phyloP scores from a whole-genome alignment of 1,140 invertebrate species.

The Ganaspis sp. region DNA sequence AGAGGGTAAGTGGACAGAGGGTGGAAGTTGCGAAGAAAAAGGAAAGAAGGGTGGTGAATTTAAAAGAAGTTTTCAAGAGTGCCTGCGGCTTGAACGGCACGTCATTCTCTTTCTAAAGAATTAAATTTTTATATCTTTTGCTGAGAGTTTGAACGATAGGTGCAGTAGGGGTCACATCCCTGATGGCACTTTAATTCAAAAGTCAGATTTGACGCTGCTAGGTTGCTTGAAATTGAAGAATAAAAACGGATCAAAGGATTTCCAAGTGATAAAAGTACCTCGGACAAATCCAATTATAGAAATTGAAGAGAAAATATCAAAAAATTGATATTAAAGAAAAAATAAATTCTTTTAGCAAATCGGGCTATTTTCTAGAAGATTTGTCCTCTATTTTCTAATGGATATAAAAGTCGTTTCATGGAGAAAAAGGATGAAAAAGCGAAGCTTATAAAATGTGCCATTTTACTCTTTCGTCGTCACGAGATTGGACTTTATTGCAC shows the following conservation, averaged over 20 bases:
- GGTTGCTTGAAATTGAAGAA: background rate
- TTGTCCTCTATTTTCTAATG: background rate
- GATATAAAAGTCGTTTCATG: slow-evolving; percentile 8
- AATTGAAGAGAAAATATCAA: background rate
- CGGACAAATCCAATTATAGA: background rate
- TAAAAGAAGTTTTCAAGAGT: slow-evolving; percentile 60
- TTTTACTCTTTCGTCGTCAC: slow-evolving; percentile 14
- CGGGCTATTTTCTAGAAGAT: background rate
- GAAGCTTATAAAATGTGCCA: slow-evolving; percentile 28
- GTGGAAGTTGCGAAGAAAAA: slow-evolving; percentile 50
- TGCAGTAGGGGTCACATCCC: slow-evolving; percentile 48
- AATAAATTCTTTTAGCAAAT: background rate
- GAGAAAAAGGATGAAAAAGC: background rate
- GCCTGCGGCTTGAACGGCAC: slow-evolving; percentile 64
- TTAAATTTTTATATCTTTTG: slow-evolving; percentile 77
- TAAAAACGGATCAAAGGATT: background rate
- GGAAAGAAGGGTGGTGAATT: slow-evolving; percentile 50
- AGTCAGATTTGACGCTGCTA: slow-evolving; percentile 44
- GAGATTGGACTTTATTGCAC: slow-evolving; percentile 24
- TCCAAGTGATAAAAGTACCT: background rate
- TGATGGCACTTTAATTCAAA: slow-evolving; percentile 56
- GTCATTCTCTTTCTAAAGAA: slow-evolving; percentile 71
- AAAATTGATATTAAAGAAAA: background rate
- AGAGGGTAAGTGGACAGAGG: slow-evolving; percentile 35
- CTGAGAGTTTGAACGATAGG: slow-evolving; percentile 75